Base-by-base conservation (phyloP, 2,888 invertebrate species). In the Perizoma affinitatum region DNA sequence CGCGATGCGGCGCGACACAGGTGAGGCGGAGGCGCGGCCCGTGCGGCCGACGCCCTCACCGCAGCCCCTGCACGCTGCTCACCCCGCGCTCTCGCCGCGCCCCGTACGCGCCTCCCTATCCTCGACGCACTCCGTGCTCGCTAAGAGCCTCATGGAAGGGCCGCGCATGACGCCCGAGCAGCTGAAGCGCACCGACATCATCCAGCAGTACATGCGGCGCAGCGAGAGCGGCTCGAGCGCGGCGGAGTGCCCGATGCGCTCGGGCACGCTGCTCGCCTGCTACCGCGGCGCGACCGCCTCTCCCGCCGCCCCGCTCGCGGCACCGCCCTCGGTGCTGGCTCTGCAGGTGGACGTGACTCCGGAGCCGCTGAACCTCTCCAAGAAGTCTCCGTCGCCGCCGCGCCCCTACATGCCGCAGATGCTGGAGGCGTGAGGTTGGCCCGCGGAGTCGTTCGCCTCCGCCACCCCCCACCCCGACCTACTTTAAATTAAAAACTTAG, bases 161-260 rank as follows among this genome's bases (percentile, higher is more conserved):
- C 97, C 98, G 6, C 94, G 97, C 73, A 97, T 97, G 97, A 97
- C 97, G 46, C 96, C 97, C 54, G 98, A 98, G 87, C 97, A 97
- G 91, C 94, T 97, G 88, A 97, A 97, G 86, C 95, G 97, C 78
- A 97, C 97, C 41, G 98, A 98, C 87, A 96, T 97, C 79, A 97
- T 98, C 82, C 97, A 97, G 88, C 97, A 96, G 84, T 97, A 97
- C 87, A 97, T 98, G 85, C 97, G 97, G 95, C 94, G 97, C 63
- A 95, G 95, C 4, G 96, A 96, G 73, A 83, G 87, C 59, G 91
- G 93, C 65, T 89, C 93, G 65, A 61, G 69, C 88, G 94, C 75
- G 87, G 79, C 74, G 58, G 80, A 78, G 61, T 88, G 89, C 78
- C 87, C 89, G 66, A 76, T 86, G 80, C 89, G 88, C 72, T 78